Evolutionary conservation across 2,113 vertebrate species (phyloP).

Genomic region (Azemiops feae): DNA sequence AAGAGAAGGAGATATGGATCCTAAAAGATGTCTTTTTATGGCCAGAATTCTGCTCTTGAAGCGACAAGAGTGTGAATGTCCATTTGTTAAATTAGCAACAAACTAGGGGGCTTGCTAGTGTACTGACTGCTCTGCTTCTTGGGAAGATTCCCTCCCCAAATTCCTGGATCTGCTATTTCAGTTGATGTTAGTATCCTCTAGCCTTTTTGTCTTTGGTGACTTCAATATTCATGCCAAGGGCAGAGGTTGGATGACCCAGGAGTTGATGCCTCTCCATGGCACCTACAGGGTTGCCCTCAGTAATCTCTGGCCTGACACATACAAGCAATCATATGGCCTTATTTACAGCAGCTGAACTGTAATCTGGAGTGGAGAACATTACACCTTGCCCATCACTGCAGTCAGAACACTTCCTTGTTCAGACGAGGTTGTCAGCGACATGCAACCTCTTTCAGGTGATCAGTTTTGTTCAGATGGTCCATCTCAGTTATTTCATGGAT

Average conservation of each 20-base stretch:
- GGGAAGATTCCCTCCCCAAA: not conserved
- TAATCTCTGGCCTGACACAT: not conserved
- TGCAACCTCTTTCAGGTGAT: not conserved
- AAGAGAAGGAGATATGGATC: not conserved
- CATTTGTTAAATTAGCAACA: not conserved
- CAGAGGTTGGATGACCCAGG: not conserved
- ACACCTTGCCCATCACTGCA: not conserved
- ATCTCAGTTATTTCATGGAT: not conserved
- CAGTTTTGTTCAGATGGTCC: not conserved
- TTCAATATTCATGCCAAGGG: not conserved
- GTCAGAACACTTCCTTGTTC: not conserved
- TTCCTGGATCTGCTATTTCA: not conserved
- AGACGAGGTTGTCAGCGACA: not conserved
- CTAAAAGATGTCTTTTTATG: not conserved
- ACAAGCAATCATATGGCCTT: not conserved
- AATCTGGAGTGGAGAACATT: not conserved
- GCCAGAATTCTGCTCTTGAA: not conserved
- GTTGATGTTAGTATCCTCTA: not conserved
- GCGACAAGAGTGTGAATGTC: not conserved
- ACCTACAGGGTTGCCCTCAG: not conserved
- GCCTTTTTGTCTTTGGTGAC: not conserved
- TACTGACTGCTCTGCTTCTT: not conserved
- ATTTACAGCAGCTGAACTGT: not conserved
- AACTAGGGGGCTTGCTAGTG: not conserved
- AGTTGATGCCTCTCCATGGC: not conserved